These are phyloP conservation scores for Cryptus armator DNA, from an alignment of 2,888 invertebrate species.

Conservation along the genomic window DNA sequence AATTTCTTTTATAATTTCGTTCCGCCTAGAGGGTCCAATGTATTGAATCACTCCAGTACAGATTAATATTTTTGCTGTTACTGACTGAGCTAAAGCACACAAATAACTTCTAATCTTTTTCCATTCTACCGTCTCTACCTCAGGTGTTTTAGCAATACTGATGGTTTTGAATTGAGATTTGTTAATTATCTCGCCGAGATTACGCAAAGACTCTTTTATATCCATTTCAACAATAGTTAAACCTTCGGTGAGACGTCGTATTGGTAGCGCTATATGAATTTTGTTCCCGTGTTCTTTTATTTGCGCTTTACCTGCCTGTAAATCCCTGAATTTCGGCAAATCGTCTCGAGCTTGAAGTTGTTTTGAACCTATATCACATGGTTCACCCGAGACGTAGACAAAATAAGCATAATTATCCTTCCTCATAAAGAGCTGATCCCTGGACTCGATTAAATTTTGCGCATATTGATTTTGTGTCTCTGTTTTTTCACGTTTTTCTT, in stretches of 20 bases:
- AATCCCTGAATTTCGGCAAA: neutral
- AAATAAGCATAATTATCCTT: no score
- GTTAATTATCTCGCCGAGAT: no score
- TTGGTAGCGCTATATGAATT: slow-evolving; percentile 39
- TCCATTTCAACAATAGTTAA: neutral
- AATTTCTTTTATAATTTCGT: slow-evolving; percentile 10
- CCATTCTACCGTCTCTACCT: no score
- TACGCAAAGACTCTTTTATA: slow-evolving; percentile 9
- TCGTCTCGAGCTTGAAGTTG: slow-evolving; percentile 11
- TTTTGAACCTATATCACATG: slow-evolving; percentile 34
- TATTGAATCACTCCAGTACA: slow-evolving; percentile 29
- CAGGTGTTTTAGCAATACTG: no score
- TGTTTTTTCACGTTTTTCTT: no score
- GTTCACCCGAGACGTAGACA: no score
- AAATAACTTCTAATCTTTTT: neutral
- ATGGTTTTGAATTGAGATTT: no score
- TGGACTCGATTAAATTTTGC: no score
- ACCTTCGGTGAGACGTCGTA: neutral
- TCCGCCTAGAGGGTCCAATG: slow-evolving; percentile 2
- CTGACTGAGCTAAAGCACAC: neutral
- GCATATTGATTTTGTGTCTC: no score
- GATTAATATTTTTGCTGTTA: slow-evolving; percentile 12
- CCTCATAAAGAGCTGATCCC: no score
- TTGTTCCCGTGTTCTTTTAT: slow-evolving; percentile 17
- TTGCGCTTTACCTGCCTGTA: slow-evolving; percentile 5